Conservation (phyloP, 2,797 vertebrate genomes). For the Distichodus sexfasciatus region DNA sequence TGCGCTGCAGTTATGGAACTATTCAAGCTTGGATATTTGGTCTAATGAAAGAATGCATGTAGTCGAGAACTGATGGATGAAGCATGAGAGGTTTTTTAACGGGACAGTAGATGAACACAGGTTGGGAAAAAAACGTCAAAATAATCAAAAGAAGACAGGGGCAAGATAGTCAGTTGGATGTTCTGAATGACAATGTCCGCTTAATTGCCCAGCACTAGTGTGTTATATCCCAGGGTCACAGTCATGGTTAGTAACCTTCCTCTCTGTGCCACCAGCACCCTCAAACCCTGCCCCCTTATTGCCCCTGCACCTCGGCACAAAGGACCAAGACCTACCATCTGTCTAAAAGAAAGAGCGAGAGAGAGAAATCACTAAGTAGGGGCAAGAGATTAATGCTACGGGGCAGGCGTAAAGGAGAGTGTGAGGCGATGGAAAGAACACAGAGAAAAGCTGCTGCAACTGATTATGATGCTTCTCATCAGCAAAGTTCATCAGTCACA, state of each 20-base stretch:
- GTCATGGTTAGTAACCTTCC: slow-evolving; percentile 19
- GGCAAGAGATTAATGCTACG: background rate
- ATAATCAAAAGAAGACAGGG: no score
- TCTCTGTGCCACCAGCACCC: background rate
- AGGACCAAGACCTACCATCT: slow-evolving; percentile 19
- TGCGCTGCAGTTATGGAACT: no score
- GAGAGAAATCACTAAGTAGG: background rate
- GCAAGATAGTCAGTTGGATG: no score
- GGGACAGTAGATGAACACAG: no score
- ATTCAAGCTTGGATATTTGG: no score
- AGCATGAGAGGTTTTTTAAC: no score
- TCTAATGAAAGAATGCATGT: no score
- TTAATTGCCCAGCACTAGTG: no score
- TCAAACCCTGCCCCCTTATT: slow-evolving; percentile 9
- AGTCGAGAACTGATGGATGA: no score
- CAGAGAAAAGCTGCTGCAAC: slow-evolving; percentile 2
- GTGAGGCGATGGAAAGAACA: background rate
- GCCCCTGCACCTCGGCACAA: slow-evolving; percentile 8
- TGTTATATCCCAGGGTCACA: slow-evolving; percentile 13
- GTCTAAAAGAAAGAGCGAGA: background rate
- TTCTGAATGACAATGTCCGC: no score
- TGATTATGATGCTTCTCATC: background rate
- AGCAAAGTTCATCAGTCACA: background rate
- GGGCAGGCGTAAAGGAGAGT: slow-evolving; percentile 3
- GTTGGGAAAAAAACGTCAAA: no score